Evolutionary conservation across 2,888 invertebrate species (phyloP), one percentile per base, ranked within the genome.

Genomic region (Eubasilissa splendida): DNA sequence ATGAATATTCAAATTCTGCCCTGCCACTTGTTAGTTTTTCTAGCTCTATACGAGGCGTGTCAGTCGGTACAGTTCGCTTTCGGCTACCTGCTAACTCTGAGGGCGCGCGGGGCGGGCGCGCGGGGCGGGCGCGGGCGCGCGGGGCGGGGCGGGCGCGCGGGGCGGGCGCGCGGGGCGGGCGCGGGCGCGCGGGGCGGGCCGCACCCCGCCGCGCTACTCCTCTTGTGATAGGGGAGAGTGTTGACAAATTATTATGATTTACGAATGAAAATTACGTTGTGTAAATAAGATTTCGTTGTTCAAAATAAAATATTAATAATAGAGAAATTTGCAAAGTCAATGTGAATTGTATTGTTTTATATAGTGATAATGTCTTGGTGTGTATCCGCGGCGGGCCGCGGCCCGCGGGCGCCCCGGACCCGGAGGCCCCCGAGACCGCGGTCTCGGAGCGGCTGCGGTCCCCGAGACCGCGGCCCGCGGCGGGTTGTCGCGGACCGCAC

Each of bases 191-290:
- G 22, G 22, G 22, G 65, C 52, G 70, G 11, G 58, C 52, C 54
- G 53, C 63, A 58, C 73, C 9, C 31, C 77, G 56, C 50, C 63
- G 56, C 63, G 77, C 68, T 11, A 58, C 84, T 86, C 52, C 85
- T 86, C 87, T 87, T 87, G 87, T 87, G 87, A 87, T 87, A 87
- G 86, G 85, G 85, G 85, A 85, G 86, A 86, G 85, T 86, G 86
- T 86, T 82, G 75, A 65, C 56, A 52, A 70, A 79, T 77, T 63
- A 65, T 60, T 82, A 78, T 80, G 59, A 65, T 81, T 81, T 79
- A 79, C 75, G 79, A 70, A 79, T 76, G 70, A 79, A 68, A 81
- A 76, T 83, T 85, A 82, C 84, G 85, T 85, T 85, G 84, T 87
- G 87, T 87, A 87, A 85, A 87, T 87, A 87, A 85, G 82, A 82